A percentile compares a stretch with the other conserved stretches of the same genome.
Evolutionary conservation across 2,888 invertebrate genomes (phyloP).

Genomic region (Drosophila subsilvestris): DNA sequence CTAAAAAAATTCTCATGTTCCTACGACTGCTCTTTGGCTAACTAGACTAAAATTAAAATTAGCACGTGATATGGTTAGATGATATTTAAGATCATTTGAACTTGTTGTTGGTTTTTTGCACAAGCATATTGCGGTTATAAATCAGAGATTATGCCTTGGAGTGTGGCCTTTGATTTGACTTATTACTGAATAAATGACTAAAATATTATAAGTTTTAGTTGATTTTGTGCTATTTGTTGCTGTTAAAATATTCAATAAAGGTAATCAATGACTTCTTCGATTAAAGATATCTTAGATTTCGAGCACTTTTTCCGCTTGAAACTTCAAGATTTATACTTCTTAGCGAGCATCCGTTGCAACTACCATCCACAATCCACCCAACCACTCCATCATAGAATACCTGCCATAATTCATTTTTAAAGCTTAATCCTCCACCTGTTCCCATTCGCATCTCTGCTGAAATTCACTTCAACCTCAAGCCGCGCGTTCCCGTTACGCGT

Average conservation of each 20-base stretch:
- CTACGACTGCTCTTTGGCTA: no score
- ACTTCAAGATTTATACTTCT: not conserved
- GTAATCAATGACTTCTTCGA: not conserved
- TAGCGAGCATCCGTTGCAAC: not conserved
- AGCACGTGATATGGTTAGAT: no score
- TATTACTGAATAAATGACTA: no score
- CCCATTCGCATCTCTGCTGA: not conserved
- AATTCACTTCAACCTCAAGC: not conserved
- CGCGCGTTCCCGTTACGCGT: not conserved
- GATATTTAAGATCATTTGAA: not conserved
- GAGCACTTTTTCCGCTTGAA: not conserved
- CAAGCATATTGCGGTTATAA: not conserved
- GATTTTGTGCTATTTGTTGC: not conserved
- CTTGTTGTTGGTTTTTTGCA: not conserved
- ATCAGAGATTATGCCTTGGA: not conserved
- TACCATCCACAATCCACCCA: not conserved
- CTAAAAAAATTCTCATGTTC: not conserved
- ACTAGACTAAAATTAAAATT: not conserved
- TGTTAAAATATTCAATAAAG: not conserved
- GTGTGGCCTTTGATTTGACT: no score
- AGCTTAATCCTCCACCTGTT: slow-evolving; percentile 4
- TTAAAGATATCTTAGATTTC: not conserved
- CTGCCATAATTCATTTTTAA: not conserved
- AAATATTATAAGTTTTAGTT: no score
- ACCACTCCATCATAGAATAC: not conserved